These are phyloP conservation scores for Aporophyla lueneburgensis DNA, from an alignment of 2,888 invertebrate genomes.

Conservation along the genomic window DNA sequence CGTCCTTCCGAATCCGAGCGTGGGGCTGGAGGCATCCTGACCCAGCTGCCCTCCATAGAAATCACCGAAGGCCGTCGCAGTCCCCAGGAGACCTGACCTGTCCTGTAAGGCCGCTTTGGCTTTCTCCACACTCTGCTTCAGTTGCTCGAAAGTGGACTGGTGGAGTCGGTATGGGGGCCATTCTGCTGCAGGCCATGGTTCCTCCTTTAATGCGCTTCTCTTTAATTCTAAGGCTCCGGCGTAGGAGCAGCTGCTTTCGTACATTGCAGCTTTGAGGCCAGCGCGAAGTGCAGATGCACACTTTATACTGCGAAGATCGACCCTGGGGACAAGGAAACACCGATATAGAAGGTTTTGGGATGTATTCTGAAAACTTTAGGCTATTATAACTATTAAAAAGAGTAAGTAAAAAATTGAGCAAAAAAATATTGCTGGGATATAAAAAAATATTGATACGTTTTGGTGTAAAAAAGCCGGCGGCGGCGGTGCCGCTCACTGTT, in stretches of 20 bases:
- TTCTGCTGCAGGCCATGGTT: constrained; percentile 92
- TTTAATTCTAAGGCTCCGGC: constrained; percentile 95
- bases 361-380: not conserved
- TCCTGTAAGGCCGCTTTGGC: constrained; percentile 96
- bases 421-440: too few relatives aligned
- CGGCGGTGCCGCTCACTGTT: too few relatives aligned
- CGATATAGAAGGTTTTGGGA: not conserved
- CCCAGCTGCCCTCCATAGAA: constrained; percentile 91
- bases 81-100: constrained; percentile 92
- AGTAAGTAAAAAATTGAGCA: too few relatives aligned
- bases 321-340: constrained; percentile 72
- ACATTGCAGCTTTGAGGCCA: constrained; percentile 92
- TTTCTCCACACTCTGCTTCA: constrained; percentile 97
- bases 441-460: too few relatives aligned
- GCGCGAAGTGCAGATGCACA: constrained; percentile 85
- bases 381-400: too few relatives aligned
- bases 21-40: constrained; percentile 80
- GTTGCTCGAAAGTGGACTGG: constrained; percentile 96
- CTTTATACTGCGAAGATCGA: constrained; percentile 85
- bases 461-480: too few relatives aligned
- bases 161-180: constrained; percentile 95
- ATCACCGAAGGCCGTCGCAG: constrained; percentile 94
- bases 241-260: constrained; percentile 98
- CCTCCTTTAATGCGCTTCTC: constrained; percentile 91
- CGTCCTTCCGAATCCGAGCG: constrained; percentile 84